These are phyloP conservation scores for Elgaria multicarinata DNA, from an alignment of 2,113 vertebrate species.

Conservation along the genomic window DNA sequence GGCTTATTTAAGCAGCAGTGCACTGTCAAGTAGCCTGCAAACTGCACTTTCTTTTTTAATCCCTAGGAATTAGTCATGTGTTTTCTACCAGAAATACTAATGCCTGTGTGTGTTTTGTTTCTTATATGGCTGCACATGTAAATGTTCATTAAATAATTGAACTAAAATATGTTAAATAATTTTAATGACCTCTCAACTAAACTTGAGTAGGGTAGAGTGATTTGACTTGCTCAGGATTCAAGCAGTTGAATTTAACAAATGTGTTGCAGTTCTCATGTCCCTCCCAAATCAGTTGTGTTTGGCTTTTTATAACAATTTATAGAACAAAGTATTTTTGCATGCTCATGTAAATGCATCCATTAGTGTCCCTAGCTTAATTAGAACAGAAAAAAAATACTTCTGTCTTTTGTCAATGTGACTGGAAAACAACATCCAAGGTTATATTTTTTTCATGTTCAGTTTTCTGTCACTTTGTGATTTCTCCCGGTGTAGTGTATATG, in stretches of 20 bases:
- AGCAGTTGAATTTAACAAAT: neutral
- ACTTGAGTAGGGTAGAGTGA: neutral
- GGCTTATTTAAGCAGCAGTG: neutral
- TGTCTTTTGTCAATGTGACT: neutral
- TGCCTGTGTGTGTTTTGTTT: neutral
- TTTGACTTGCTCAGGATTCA: neutral
- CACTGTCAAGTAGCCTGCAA: neutral
- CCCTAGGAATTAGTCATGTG: neutral
- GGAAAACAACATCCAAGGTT: neutral
- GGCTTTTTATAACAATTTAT: neutral
- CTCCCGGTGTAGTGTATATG: neutral
- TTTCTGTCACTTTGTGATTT: neutral
- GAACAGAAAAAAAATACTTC: neutral
- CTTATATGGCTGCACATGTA: too few relatives aligned
- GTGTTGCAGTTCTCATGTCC: neutral
- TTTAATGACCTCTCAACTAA: neutral
- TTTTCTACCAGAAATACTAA: neutral
- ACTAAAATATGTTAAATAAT: neutral
- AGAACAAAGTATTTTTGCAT: neutral
- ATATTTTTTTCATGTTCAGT: too few relatives aligned
- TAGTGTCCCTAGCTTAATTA: neutral
- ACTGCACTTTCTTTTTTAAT: neutral
- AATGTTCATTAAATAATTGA: neutral
- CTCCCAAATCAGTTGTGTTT: neutral
- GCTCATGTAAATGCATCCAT: neutral